Base-by-base conservation (phyloP, 2,113 vertebrate genomes). In the Sclerurus mexicanus region DNA sequence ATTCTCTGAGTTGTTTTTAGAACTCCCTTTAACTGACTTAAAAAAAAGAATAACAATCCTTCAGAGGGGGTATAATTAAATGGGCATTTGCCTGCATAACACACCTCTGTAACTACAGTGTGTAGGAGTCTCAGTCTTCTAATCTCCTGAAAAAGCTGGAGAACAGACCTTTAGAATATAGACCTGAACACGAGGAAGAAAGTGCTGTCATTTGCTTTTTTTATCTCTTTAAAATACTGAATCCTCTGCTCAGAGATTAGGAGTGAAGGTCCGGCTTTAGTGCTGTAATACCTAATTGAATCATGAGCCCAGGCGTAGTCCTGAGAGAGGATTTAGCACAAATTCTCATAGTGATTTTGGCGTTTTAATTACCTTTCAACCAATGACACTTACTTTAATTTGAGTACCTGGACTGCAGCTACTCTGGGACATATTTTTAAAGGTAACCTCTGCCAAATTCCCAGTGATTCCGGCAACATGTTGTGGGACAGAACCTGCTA, bases 331-430 rank as follows among this genome's bases (percentile, higher is more conserved):
- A 74, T 30, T 84, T 92, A 80, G 50, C 2, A 3, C 83, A 88
- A 88, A 96, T 93, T 92, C 83, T 88, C 33, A 18, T 73, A 76
- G 63, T 77, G 88, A 80, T 93, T 94, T 95, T 78, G 94, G 59
- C 83, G 77, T 85, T 90, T 84, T 80, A 90, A 94, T 88, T 92
- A 86, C 64, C 87, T 89, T 92, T 90, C 72, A 89, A 53, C 79
- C 60, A 84, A 14, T 77, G 83, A 37, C 83, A 71, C 30, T 80
- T 58, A 21, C 75, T 94, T 93, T 94, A 81, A 82, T 91, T 89
- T 84, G 68, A 74, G 47, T 63, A 71, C 30, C 53, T 86, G 72
- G 42, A 66, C n/a, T 62, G 56, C 46, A 80, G 40, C 63, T 94
- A 25, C 37, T 47, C 59, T 73, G 67, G 59, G 72, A 47, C 42